Conservation (phyloP, 2,113 vertebrate species). For the Spea multiplicata region DNA sequence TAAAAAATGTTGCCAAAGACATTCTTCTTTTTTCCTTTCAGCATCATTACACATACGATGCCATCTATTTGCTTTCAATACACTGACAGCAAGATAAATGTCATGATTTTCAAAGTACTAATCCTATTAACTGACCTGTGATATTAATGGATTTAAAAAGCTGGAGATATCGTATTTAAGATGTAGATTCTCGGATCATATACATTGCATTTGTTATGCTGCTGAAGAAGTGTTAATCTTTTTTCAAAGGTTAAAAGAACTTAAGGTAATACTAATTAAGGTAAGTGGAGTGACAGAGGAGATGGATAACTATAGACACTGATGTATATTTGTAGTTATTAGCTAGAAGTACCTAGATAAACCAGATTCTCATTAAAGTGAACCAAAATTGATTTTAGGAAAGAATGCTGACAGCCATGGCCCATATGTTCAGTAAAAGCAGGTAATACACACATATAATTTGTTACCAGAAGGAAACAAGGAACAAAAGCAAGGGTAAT, state of each 20-base stretch:
- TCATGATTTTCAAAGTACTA: constrained; percentile 59
- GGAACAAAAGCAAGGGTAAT: constrained; percentile 1
- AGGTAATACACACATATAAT: constrained; percentile 30
- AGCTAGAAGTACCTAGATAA: constrained; percentile 20
- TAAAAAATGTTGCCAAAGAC: constrained; percentile 5
- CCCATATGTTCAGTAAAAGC: not conserved
- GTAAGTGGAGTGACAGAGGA: constrained; percentile 49
- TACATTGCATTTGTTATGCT: constrained; percentile 45
- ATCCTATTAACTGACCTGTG: constrained; percentile 58
- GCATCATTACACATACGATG: constrained; percentile 53
- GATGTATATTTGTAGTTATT: constrained; percentile 50
- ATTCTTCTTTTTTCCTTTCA: constrained; percentile 58
- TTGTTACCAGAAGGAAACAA: constrained; percentile 7
- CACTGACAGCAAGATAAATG: constrained; percentile 50
- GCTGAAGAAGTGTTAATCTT: constrained; percentile 48
- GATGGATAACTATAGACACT: constrained; percentile 37
- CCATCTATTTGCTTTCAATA: constrained; percentile 48
- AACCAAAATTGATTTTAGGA: constrained; percentile 35
- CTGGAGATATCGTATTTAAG: constrained; percentile 38
- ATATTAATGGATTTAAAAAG: constrained; percentile 61
- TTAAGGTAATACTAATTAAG: constrained; percentile 55
- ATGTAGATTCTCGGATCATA: constrained; percentile 48
- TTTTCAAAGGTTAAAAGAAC: constrained; percentile 46
- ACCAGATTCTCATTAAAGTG: constrained; percentile 40
- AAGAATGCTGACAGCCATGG: not conserved